These are phyloP conservation scores for Tolypeutes matacus DNA, from an alignment of 2,797 vertebrate genomes.

Conservation along the genomic window DNA sequence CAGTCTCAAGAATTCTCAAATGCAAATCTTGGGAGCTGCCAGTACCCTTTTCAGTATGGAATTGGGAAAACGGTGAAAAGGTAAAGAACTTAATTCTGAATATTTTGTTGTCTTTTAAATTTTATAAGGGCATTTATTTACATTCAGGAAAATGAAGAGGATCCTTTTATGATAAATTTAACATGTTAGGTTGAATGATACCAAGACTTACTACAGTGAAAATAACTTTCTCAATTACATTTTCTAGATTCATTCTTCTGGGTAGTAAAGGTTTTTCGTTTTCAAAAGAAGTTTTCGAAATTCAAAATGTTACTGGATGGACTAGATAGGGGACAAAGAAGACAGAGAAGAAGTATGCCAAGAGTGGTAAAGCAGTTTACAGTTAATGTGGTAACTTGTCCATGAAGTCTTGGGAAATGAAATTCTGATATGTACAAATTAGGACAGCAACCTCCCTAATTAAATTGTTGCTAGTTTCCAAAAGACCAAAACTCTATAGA, in stretches of 20 bases:
- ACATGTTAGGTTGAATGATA: conserved; percentile 10
- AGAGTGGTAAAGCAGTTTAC: background rate
- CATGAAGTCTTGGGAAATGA: background rate
- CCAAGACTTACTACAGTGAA: background rate
- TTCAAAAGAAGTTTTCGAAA: conserved; percentile 51
- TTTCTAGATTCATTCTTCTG: background rate
- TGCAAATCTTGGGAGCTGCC: background rate
- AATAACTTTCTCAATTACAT: conserved; percentile 1
- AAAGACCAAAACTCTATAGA: background rate
- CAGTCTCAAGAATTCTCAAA: background rate
- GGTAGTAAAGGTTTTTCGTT: background rate
- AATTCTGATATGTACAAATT: conserved; percentile 17
- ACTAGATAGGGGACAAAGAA: background rate
- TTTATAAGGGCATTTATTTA: background rate
- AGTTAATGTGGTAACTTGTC: background rate
- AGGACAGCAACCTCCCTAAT: background rate
- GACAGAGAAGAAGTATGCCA: background rate
- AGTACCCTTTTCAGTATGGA: background rate
- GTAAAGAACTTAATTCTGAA: background rate
- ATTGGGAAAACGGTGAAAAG: background rate
- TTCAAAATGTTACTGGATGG: background rate
- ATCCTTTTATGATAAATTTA: background rate
- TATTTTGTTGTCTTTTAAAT: conserved; percentile 22
- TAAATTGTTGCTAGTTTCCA: background rate
- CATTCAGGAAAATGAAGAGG: background rate